Evolutionary conservation across 2,797 vertebrate species (phyloP).

Genomic region (Sebastolobus alascanus): DNA sequence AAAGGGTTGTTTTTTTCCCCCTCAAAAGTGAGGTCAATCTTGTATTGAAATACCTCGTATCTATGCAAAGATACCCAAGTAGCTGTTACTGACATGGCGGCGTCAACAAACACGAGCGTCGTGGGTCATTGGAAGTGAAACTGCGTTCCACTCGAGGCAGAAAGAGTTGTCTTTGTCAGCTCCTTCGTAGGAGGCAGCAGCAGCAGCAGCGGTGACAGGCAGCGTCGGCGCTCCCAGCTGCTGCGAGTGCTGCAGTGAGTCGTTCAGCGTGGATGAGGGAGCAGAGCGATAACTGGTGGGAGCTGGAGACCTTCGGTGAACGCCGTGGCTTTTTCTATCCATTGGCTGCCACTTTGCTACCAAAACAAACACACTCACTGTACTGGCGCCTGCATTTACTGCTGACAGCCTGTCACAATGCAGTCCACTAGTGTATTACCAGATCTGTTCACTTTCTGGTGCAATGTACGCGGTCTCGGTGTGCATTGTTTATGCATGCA

Average conservation of each 20-base stretch:
- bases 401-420: slow-evolving; percentile 1
- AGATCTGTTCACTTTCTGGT: not conserved
- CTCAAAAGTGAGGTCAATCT: not conserved
- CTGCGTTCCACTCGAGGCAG: slow-evolving; percentile 18
- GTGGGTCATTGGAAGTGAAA: slow-evolving; percentile 32
- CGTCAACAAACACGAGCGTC: slow-evolving; percentile 3
- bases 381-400: not conserved
- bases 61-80: not conserved
- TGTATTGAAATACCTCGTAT: not conserved
- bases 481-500: not conserved
- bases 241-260: slow-evolving; percentile 56
- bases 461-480: not conserved
- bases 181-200: slow-evolving; percentile 41
- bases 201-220: slow-evolving; percentile 33
- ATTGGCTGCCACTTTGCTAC: slow-evolving; percentile 40
- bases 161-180: slow-evolving; percentile 55
- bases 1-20: not conserved
- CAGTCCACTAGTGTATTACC: not conserved
- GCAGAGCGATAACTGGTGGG: slow-evolving; percentile 49
- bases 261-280: slow-evolving; percentile 54
- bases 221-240: slow-evolving; percentile 37
- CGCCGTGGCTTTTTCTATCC: slow-evolving; percentile 41
- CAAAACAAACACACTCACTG: slow-evolving; percentile 3
- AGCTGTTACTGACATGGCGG: not conserved
- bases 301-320: slow-evolving; percentile 48